Conservation (phyloP, 1,140 invertebrate species). For the Spodoptera frugiperda region DNA sequence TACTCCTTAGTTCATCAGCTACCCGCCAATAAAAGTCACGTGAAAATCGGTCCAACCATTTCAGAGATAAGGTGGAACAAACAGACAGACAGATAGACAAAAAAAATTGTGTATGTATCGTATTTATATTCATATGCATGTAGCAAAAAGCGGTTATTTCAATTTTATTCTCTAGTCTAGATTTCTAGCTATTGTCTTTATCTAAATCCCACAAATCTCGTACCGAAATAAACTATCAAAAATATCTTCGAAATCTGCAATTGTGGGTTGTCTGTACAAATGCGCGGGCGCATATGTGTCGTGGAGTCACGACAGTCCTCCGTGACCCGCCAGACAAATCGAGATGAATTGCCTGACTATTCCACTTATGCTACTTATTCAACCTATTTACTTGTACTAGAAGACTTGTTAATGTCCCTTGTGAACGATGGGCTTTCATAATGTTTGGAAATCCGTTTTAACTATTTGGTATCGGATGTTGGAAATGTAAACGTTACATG, state of each 20-base stretch:
- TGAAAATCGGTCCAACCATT: too few species aligned
- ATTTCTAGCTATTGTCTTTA: not conserved
- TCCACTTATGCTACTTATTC: conserved; percentile 69
- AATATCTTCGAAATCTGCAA: conserved; percentile 40
- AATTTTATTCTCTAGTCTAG: too few species aligned
- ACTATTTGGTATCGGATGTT: too few species aligned
- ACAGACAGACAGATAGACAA: too few species aligned
- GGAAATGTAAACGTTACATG: too few species aligned
- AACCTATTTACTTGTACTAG: conserved; percentile 51
- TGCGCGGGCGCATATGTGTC: conserved; percentile 54
- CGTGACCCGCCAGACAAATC: conserved; percentile 82
- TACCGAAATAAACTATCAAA: conserved; percentile 3
- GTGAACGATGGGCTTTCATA: not conserved
- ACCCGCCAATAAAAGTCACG: too few species aligned
- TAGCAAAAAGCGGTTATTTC: too few species aligned
- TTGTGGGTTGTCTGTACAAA: conserved; percentile 32
- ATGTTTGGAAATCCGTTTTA: not conserved
- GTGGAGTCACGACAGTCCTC: conserved; percentile 72
- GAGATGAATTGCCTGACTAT: conserved; percentile 77
- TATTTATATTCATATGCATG: too few species aligned
- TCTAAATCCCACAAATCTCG: not conserved
- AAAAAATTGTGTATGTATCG: too few species aligned
- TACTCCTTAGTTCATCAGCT: too few species aligned
- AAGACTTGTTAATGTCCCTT: conserved; percentile 30
- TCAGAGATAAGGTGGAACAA: too few species aligned